A percentile compares a stretch with the other conserved stretches of the same genome.
phyloP scores from a whole-genome alignment of 2,113 vertebrate genomes.

The Gobius niger region DNA sequence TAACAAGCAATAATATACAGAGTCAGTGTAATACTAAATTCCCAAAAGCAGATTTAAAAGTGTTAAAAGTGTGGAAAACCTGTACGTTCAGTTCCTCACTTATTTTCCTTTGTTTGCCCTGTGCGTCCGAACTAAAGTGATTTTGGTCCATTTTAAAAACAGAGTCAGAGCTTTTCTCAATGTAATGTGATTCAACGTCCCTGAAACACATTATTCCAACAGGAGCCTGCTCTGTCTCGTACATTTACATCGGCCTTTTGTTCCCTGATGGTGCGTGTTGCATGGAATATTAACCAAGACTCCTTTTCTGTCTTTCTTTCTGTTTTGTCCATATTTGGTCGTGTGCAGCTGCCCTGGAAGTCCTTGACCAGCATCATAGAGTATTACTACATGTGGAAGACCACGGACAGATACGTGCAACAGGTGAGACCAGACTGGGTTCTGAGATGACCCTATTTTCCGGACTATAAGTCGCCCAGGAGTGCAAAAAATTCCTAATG shows the following conservation, averaged over 20 bases:
- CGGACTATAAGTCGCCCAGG: too few relatives aligned
- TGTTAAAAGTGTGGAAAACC: too few relatives aligned
- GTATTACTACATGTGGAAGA: constrained; percentile 99
- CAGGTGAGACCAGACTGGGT: constrained; percentile 80
- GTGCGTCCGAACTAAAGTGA: neutral
- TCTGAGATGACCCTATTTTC: too few relatives aligned
- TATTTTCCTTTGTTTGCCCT: neutral
- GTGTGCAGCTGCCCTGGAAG: constrained; percentile 93
- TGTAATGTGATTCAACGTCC: neutral
- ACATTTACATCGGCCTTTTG: constrained; percentile 55
- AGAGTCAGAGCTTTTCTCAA: neutral
- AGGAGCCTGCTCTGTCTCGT: constrained; percentile 36
- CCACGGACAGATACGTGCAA: constrained; percentile 98
- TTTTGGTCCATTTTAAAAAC: neutral
- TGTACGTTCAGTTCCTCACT: too few relatives aligned
- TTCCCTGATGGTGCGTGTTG: constrained; percentile 56
- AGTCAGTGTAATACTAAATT: too few relatives aligned
- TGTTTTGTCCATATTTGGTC: constrained; percentile 17
- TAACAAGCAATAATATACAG: too few relatives aligned
- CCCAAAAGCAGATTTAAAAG: too few relatives aligned
- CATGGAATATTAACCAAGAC: constrained; percentile 63
- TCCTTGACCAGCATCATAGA: constrained; percentile 98
- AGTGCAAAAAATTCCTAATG: too few relatives aligned
- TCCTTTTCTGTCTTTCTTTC: constrained; percentile 41
- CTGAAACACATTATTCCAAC: neutral